Evolutionary conservation across 1,140 invertebrate genomes (phyloP).

Genomic region (Drosophila melanogaster): DNA sequence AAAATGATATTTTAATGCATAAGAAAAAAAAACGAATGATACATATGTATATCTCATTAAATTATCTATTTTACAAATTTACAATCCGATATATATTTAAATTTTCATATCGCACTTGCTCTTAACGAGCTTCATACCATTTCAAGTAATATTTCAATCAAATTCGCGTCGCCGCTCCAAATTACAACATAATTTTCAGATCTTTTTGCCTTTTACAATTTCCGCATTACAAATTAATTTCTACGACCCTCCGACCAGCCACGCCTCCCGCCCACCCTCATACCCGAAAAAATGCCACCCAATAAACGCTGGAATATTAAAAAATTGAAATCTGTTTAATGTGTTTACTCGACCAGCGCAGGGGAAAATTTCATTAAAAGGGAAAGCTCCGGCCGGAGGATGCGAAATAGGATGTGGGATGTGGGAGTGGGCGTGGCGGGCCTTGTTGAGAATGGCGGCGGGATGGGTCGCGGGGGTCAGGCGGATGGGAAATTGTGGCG

Average conservation of each 20-base stretch:
- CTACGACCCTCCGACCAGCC: slow-evolving; percentile 5
- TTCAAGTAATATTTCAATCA: slow-evolving; percentile 60
- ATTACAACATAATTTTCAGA: slow-evolving; percentile 56
- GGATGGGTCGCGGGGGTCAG: background rate
- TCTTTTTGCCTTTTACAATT: slow-evolving; percentile 60
- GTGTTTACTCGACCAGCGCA: slow-evolving; percentile 60
- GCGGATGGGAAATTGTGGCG: slow-evolving; percentile 61
- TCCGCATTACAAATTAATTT: slow-evolving; percentile 75
- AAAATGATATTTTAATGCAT: too few species aligned
- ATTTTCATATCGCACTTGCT: background rate
- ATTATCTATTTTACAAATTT: too few species aligned
- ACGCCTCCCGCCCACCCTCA: background rate
- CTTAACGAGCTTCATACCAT: slow-evolving; percentile 16
- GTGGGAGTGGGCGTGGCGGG: background rate
- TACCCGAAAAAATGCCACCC: slow-evolving; percentile 7
- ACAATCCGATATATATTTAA: background rate
- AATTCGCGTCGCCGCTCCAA: slow-evolving; percentile 57
- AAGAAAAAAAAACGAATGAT: too few species aligned
- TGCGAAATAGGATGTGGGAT: slow-evolving; percentile 32
- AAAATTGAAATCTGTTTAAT: slow-evolving; percentile 73
- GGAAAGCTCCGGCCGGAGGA: slow-evolving; percentile 31
- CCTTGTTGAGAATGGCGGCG: too few species aligned
- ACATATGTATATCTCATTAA: too few species aligned
- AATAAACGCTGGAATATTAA: slow-evolving; percentile 42
- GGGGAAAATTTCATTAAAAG: slow-evolving; percentile 64